Evolutionary conservation across 2,113 vertebrate species (phyloP).

Genomic region (Ophthalmolycus amberensis): DNA sequence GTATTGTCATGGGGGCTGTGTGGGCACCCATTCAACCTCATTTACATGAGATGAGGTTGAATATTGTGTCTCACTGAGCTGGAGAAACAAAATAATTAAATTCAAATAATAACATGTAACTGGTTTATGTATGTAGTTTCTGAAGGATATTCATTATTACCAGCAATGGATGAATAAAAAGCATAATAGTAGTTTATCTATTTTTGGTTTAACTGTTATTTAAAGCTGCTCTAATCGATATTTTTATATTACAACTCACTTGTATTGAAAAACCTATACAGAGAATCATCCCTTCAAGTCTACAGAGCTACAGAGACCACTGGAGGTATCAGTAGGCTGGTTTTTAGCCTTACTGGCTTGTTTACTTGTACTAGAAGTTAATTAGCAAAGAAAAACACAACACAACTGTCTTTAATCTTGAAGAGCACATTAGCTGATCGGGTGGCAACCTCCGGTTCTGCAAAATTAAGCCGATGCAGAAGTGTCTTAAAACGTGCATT

Average conservation of each 20-base stretch:
- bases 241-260: not conserved
- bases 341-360: not conserved
- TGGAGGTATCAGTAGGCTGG: not conserved
- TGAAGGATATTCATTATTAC: constrained; percentile 17
- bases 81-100: constrained; percentile 26
- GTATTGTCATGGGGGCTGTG: constrained; percentile 48
- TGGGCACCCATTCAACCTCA: constrained; percentile 54
- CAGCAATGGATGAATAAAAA: not conserved
- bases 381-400: not conserved
- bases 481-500: too few relatives aligned
- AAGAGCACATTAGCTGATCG: not conserved
- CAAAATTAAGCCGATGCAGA: too few relatives aligned
- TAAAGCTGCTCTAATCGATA: constrained; percentile 2
- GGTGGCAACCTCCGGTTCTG: too few relatives aligned
- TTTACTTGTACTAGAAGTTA: not conserved
- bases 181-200: not conserved
- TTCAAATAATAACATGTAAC: constrained; percentile 27
- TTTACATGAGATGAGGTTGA: constrained; percentile 57
- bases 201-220: constrained; percentile 6
- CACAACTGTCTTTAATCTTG: not conserved
- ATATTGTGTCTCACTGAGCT: constrained; percentile 53
- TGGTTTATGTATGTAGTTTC: constrained; percentile 13
- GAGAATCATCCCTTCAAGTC: not conserved
- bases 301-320: not conserved
- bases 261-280: not conserved